Conservation (phyloP, 2,888 invertebrate species). For the Sepiola atlantica region DNA sequence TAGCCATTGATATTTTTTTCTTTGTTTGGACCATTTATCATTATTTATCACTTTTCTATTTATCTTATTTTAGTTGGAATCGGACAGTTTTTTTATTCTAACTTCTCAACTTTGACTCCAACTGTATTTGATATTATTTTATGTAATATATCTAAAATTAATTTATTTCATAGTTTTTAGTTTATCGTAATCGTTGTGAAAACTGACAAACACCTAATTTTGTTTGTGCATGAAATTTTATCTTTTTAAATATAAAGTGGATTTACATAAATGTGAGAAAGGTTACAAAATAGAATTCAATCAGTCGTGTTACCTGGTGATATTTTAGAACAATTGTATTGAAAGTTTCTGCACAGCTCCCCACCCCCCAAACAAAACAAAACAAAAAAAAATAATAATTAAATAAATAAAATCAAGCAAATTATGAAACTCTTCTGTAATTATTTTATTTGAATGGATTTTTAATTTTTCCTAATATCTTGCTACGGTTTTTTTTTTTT, state of each 20-base stretch:
- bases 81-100: no score
- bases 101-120: no score
- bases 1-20: no score
- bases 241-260: background rate
- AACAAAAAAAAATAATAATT: background rate
- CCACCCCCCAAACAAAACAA: no score
- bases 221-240: background rate
- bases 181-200: no score
- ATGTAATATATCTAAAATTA: background rate
- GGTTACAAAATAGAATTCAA: background rate
- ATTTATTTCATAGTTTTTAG: background rate
- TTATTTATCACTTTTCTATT: no score
- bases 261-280: background rate
- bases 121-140: no score
- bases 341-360: background rate
- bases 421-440: background rate
- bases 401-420: background rate
- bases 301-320: background rate
- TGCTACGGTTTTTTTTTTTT: background rate
- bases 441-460: background rate
- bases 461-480: background rate
- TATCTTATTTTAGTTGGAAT: no score
- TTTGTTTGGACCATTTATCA: no score
- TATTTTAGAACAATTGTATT: background rate
- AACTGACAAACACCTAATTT: background rate